Evolutionary conservation across 2,888 invertebrate species (phyloP), one percentile per base, ranked within the genome.

Genomic region (Agonopterix subpropinquella): DNA sequence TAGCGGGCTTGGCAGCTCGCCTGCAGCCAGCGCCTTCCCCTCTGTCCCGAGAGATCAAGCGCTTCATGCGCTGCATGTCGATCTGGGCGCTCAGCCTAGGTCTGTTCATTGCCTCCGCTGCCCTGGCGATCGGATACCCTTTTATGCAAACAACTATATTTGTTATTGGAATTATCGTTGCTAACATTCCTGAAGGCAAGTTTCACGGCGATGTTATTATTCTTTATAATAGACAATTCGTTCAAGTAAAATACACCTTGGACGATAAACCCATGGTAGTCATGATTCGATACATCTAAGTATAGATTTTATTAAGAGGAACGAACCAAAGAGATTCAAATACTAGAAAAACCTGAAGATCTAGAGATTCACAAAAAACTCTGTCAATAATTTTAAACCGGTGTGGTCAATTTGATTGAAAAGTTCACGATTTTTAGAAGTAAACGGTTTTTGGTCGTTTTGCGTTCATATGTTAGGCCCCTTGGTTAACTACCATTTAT

Each of bases 71-170:
- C 70, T 91, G 96, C 71, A 98, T 99, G 83, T 98, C 98, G 50
- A 93, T 95, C 48, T 96, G 95, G 73, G 96, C 97, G 55, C 92
- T 97, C 47, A 93, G 95, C 73, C 91, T 97, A 54, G 97, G 97
- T 52, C 91, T 98, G 10, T 94, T 97, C 47, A 98, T 99, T 91
- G 99, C 99, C 89, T 78, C 95, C 47, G 96, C 99, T 67, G 96
- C 98, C 50, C 93, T 99, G 77, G 91, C 95, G 64, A 92, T 99
- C 54, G 98, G 98, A 61, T 99, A 99, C 84, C 96, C 97, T 74
- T 98, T 98, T 94, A 92, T 99, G 73, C 98, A 99, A 81, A 98
- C 98, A 62, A 97, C 97, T 54, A 96, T 99, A 80, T 99, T 99
- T 91, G 92, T 98, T 58, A 99, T 99, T 80, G 90, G 90, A 63